Base-by-base conservation (phyloP, 2,797 vertebrate genomes). In the Petrocephalus sullivani region DNA sequence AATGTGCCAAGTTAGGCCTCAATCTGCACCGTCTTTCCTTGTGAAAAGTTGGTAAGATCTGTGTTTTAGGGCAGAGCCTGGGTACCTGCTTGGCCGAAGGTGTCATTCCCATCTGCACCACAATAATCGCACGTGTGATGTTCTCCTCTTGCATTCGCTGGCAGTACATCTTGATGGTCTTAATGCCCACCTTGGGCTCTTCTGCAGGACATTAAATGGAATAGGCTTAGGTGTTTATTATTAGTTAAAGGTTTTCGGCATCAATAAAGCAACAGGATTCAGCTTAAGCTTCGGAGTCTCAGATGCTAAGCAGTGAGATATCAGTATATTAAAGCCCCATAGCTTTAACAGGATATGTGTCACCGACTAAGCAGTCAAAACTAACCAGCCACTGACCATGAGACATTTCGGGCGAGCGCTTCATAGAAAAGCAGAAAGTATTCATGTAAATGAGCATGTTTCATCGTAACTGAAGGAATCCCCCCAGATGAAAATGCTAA, bases 111-210 rank as follows among this genome's bases (percentile, higher is more conserved):
- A 99, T 98, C 93, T 99, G 98, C 14, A 99, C 98, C 88, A 99
- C 98, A 14, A 99, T 99, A 90, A 98, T 96, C 0, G 98, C 98
- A 0, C 98, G 93, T 0, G 98, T 99, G 94, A 99, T 99, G 94
- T 99, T 99, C 93, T 99, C 98, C 90, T 99, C 98, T 93, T 99
- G 98, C 98, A 99, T 99, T 49, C 98, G 95, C 92, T 99, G 98
- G 90, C 98, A 99, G 92, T 99, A 99, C 96, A 99, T 98, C 93
- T 99, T 99, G 90, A 99, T 99, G 0, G 98, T 99, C 94, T 99
- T 99, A 87, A 99, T 99, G 0, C 98, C 98, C 33, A 99, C 98
- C 88, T 99, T 99, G 28, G 98, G 97, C 88, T 99, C 98, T 97
- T 99, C 98, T 99, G 94, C 0, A 33, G 3, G 46, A 51, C 0